phyloP scores from a whole-genome alignment of 2,113 vertebrate species.

The Crotalus horridus region DNA sequence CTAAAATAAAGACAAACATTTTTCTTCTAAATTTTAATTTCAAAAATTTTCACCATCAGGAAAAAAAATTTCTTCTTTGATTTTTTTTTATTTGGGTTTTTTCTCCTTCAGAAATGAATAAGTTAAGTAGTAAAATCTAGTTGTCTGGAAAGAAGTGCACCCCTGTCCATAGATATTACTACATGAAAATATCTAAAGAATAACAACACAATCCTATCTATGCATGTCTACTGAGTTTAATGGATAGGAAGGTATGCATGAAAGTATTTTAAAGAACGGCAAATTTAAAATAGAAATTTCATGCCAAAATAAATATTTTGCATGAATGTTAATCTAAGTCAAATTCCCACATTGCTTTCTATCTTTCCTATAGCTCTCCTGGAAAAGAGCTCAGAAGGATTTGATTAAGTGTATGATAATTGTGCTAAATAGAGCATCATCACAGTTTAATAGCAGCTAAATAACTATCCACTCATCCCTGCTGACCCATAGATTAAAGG shows the following conservation, averaged over 20 bases:
- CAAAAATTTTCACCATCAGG: neutral
- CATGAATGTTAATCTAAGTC: neutral
- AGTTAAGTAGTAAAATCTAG: neutral
- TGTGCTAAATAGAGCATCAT: constrained; percentile 5
- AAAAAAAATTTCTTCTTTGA: neutral
- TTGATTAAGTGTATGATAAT: constrained; percentile 39
- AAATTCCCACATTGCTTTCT: neutral
- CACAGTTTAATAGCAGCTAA: neutral
- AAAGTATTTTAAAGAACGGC: neutral
- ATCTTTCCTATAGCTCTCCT: constrained; percentile 5
- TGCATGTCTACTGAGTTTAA: neutral
- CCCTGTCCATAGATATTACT: neutral
- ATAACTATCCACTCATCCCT: constrained; percentile 2
- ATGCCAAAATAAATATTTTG: neutral
- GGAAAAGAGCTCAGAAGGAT: neutral
- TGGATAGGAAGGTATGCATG: neutral
- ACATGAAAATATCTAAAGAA: neutral
- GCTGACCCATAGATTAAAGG: constrained; percentile 15
- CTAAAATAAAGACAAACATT: neutral
- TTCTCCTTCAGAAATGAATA: constrained; percentile 20
- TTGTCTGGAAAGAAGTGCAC: neutral
- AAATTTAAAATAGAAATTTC: neutral
- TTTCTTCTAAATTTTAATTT: neutral
- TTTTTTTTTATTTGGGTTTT: neutral
- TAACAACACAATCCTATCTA: neutral